Percentiles rank a stretch among this genome's conserved stretches.
phyloP scores from a whole-genome alignment of 2,113 vertebrate species.

The Gorsachius goisagi region DNA sequence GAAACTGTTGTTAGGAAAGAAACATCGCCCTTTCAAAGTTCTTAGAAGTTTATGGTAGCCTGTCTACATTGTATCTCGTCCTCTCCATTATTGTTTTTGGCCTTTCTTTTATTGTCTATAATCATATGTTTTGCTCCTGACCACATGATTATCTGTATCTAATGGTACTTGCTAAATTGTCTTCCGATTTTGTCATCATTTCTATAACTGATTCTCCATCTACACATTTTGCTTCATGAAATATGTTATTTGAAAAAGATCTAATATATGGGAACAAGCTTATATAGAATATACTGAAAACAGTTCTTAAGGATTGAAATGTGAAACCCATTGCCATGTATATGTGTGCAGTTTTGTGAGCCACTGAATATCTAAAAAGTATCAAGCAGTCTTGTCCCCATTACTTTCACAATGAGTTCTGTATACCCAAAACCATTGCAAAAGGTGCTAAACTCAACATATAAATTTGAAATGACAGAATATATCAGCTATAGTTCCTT shows the following conservation, averaged over 20 bases:
- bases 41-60: background rate
- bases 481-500: background rate
- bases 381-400: background rate
- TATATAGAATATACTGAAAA: background rate
- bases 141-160: background rate
- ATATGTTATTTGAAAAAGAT: background rate
- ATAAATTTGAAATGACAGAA: background rate
- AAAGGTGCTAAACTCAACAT: background rate
- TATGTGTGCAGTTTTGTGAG: background rate
- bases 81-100: background rate
- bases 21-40: background rate
- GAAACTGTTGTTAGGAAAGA: background rate
- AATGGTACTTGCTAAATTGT: background rate
- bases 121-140: background rate
- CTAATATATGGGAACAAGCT: background rate
- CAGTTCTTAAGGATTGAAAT: background rate
- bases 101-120: background rate
- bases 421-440: background rate
- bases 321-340: accelerated
- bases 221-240: background rate
- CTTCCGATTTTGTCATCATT: background rate
- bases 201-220: background rate
- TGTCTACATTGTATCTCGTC: background rate
- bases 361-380: background rate
- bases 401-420: background rate